These are phyloP conservation scores for Adela reaumurella DNA, from an alignment of 2,888 invertebrate genomes.

Conservation along the genomic window DNA sequence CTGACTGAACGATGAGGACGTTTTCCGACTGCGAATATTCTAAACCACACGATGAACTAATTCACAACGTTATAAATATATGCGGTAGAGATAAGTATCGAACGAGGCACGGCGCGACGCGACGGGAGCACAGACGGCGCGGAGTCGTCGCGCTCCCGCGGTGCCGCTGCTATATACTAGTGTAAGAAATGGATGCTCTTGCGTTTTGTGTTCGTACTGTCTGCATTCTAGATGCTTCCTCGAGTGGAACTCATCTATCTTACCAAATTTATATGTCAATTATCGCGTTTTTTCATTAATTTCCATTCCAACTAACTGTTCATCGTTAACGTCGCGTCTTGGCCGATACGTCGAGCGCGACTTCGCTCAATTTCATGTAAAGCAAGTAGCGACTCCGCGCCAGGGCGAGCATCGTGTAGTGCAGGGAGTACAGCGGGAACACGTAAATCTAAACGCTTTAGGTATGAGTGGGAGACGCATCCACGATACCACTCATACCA, in stretches of 20 bases:
- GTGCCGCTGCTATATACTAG: not conserved
- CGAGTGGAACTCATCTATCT: not conserved
- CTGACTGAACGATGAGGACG: slow-evolving; percentile 1
- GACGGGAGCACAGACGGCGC: too few relatives aligned
- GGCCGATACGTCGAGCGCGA: slow-evolving; percentile 23
- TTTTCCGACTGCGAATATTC: not conserved
- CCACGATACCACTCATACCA: slow-evolving; percentile 55
- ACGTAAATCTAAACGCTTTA: slow-evolving; percentile 53
- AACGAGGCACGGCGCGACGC: too few relatives aligned
- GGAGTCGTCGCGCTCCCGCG: too few relatives aligned
- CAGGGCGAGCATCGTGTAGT: not conserved
- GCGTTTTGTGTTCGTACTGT: slow-evolving; percentile 1
- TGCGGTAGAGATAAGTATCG: not conserved
- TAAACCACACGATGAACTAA: not conserved
- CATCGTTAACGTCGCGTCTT: slow-evolving; percentile 3
- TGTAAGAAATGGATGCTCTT: not conserved
- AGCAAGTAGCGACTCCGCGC: not conserved
- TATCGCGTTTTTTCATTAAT: not conserved
- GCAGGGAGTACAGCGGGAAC: slow-evolving; percentile 9
- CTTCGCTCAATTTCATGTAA: slow-evolving; percentile 23
- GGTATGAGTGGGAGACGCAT: slow-evolving; percentile 53
- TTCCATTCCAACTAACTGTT: slow-evolving; percentile 3
- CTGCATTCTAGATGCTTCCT: slow-evolving; percentile 1
- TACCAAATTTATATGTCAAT: not conserved
- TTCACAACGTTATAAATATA: not conserved